Percentiles rank a stretch among this genome's conserved stretches.
phyloP scores from a whole-genome alignment of 2,888 invertebrate species.

The Nymphalis polychloros region DNA sequence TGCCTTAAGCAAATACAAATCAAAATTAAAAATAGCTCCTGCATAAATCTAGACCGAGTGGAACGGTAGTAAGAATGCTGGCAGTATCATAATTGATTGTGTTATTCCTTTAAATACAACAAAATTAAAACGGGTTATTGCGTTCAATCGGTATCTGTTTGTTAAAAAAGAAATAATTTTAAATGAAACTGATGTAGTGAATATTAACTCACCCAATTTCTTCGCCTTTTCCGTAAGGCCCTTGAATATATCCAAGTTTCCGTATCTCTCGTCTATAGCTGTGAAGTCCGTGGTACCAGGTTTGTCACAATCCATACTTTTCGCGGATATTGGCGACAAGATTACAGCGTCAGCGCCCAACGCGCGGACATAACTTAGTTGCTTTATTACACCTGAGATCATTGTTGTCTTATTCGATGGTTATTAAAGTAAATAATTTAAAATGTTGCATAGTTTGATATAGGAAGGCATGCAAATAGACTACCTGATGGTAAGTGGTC shows the following conservation, averaged over 20 bases:
- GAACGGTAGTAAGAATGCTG: too few species aligned
- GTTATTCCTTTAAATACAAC: too few species aligned
- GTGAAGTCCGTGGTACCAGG: constrained; percentile 89
- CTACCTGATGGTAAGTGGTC: too few species aligned
- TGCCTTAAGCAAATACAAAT: too few species aligned
- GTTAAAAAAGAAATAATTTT: neutral
- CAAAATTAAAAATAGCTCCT: too few species aligned
- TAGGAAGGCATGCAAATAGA: too few species aligned
- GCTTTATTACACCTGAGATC: constrained; percentile 59
- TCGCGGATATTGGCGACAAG: constrained; percentile 59
- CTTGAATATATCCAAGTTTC: constrained; percentile 84
- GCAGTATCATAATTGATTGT: too few species aligned
- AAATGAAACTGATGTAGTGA: neutral
- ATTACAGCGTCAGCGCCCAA: constrained; percentile 71
- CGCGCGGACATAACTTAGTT: constrained; percentile 69
- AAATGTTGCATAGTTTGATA: neutral
- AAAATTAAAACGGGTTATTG: neutral
- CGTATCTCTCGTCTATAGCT: constrained; percentile 86
- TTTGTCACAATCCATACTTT: constrained; percentile 84
- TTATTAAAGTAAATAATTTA: neutral
- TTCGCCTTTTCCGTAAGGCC: constrained; percentile 77
- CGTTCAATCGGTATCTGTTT: neutral
- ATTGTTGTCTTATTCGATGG: neutral
- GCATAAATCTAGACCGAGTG: too few species aligned
- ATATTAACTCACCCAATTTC: constrained; percentile 57